A percentile compares a stretch with the other conserved stretches of the same genome.
These are phyloP conservation scores for Cheiracanthium punctorium DNA, from an alignment of 2,888 invertebrate genomes.

Conservation along the genomic window DNA sequence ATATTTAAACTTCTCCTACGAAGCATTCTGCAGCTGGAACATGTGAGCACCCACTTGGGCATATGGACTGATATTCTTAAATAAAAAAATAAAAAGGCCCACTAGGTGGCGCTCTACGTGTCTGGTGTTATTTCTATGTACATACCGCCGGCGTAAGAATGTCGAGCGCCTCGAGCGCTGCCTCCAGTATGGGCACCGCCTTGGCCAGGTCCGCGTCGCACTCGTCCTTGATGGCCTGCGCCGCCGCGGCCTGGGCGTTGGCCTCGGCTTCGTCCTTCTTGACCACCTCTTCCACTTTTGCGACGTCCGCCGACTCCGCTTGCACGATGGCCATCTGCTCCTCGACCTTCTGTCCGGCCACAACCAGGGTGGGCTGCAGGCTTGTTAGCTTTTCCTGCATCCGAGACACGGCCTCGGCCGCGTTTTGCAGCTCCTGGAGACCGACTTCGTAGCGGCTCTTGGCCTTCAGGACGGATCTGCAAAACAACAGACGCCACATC, in stretches of 20 bases:
- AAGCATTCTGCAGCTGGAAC: no score
- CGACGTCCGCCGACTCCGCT: slow-evolving; percentile 94
- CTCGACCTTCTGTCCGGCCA: slow-evolving; percentile 92
- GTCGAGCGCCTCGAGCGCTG: slow-evolving; percentile 92
- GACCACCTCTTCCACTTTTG: slow-evolving; percentile 93
- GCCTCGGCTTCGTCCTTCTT: slow-evolving; percentile 96
- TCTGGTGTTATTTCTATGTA: no score
- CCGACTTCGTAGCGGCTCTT: slow-evolving; percentile 85
- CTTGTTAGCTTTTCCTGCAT: slow-evolving; percentile 91
- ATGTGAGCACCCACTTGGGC: no score
- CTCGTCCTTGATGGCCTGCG: slow-evolving; percentile 97
- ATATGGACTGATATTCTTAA: not conserved
- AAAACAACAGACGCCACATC: no score
- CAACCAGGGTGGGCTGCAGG: slow-evolving; percentile 90
- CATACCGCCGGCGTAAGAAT: slow-evolving; percentile 86
- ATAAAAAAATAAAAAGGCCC: not conserved
- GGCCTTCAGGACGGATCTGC: slow-evolving; percentile 60
- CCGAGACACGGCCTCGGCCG: slow-evolving; percentile 89
- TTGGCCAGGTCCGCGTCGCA: slow-evolving; percentile 97
- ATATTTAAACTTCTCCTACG: no score
- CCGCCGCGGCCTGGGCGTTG: slow-evolving; percentile 91
- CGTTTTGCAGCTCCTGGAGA: slow-evolving; percentile 91
- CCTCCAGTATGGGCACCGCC: slow-evolving; percentile 94
- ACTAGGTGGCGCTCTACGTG: no score
- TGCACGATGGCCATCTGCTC: slow-evolving; percentile 97